These are phyloP conservation scores for Beroe ovata DNA, from an alignment of 37 sponge, comb jelly and placozoan genomes.

Conservation along the genomic window DNA sequence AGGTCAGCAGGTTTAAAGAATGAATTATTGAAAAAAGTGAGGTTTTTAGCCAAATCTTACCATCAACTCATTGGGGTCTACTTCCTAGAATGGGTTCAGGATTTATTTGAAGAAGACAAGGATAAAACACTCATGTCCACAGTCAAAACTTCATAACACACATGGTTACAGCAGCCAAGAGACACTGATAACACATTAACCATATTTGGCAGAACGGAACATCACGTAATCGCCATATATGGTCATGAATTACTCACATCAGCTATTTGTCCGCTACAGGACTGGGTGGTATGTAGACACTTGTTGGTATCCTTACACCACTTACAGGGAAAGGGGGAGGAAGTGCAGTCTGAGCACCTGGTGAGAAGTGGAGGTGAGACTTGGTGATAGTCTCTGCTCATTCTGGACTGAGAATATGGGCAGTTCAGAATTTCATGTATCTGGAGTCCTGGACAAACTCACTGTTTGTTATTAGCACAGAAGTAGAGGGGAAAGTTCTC, in stretches of 20 bases:
- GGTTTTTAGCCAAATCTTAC: not conserved
- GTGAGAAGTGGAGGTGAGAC: too few species aligned
- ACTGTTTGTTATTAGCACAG: conserved; percentile 9
- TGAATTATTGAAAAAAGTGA: not conserved
- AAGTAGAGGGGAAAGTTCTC: conserved; percentile 43
- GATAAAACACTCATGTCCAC: too few species aligned
- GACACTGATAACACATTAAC: too few species aligned
- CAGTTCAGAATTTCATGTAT: too few species aligned
- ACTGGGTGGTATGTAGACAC: not conserved
- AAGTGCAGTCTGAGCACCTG: conserved; percentile 18
- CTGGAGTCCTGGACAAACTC: too few species aligned
- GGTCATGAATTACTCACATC: not conserved
- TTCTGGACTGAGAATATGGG: too few species aligned
- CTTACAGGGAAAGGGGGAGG: not conserved
- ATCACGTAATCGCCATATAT: too few species aligned
- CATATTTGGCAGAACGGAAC: too few species aligned
- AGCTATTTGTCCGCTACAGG: not conserved
- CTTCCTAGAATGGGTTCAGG: not conserved
- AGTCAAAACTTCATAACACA: too few species aligned
- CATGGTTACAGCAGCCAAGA: too few species aligned
- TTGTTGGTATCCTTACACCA: conserved; percentile 27
- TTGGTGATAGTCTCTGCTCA: too few species aligned
- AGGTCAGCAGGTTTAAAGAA: not conserved
- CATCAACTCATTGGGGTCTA: not conserved
- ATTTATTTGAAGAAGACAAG: too few species aligned